Base-by-base conservation (phyloP, 2,113 vertebrate genomes). In the Corynorhinus townsendii region DNA sequence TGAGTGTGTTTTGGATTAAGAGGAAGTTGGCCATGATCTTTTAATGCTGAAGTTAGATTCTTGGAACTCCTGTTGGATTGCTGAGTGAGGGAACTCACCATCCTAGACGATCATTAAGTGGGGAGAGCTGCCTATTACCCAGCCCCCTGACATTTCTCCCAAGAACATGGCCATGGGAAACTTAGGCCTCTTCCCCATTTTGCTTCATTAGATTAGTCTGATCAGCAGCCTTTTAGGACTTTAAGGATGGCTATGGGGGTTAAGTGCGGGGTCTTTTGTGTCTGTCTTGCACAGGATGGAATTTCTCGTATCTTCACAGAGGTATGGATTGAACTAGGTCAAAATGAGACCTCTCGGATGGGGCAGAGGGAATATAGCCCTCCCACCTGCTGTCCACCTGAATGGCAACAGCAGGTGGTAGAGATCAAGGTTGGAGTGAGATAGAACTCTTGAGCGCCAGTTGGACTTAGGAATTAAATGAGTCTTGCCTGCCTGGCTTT, bases 321-420 rank as follows among this genome's bases (percentile, higher is more conserved):
- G 76, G 69, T 94, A 38, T 45, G 86, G 54, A 71, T 69, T 79
- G 85, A 93, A 94, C 38, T 85, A 91, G 95, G 95, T 97, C 95
- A 93, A 90, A 15, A 79, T 68, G 54, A 84, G 76, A 85, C 92
- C 95, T 96, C 69, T 68, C 45, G 84, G 66, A 91, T 73, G 88
- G 89, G 89, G 66, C 79, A 73, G 79, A 93, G 84, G 71, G 56
- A 80, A 17, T n/a, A 11, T 52, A 75, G 92, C 56, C 62, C 72
- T 93, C 11, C 62, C 72, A 64, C 87, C 66, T 85, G 81, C 87
- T 85, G 9, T 80, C 86, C 38, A 94, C 84, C 90, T 93, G 75
- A 95, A 81, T 94, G 80, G 71, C 93, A 84, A 40, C 92, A 71
- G 87, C 90, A 87, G 89, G 83, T 83, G 64, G 73, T 28, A 38